These are phyloP conservation scores for Hypomecis atomaria DNA, from an alignment of 2,888 invertebrate genomes.

Conservation along the genomic window DNA sequence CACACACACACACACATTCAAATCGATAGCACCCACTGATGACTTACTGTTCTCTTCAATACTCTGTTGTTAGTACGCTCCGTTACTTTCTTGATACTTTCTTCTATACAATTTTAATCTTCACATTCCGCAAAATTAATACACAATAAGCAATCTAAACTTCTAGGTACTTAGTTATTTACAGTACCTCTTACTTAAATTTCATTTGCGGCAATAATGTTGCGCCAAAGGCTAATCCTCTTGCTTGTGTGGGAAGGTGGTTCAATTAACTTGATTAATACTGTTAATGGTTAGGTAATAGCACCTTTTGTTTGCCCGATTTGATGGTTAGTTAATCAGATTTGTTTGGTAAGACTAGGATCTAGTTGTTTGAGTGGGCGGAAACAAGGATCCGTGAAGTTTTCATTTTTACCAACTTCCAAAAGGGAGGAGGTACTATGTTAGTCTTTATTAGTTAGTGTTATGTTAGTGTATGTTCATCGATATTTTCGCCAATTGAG, in stretches of 20 bases:
- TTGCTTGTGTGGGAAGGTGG: slow-evolving; percentile 19
- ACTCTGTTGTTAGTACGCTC: too few relatives aligned
- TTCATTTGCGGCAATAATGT: slow-evolving; percentile 15
- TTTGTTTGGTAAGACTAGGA: slow-evolving; percentile 2
- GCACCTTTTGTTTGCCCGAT: slow-evolving; percentile 22
- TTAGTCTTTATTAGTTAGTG: too few relatives aligned
- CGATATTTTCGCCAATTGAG: too few relatives aligned
- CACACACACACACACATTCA: too few relatives aligned
- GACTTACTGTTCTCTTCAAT: too few relatives aligned
- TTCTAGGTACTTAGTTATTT: slow-evolving; percentile 3
- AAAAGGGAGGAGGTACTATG: too few relatives aligned
- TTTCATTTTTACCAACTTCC: too few relatives aligned
- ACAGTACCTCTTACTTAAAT: neutral
- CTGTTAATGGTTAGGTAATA: slow-evolving; percentile 24
- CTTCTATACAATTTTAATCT: too few relatives aligned
- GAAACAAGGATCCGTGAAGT: neutral
- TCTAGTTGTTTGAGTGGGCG: neutral
- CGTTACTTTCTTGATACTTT: too few relatives aligned
- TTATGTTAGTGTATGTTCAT: too few relatives aligned
- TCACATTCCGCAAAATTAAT: too few relatives aligned
- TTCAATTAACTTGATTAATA: slow-evolving; percentile 29
- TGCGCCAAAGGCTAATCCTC: slow-evolving; percentile 11
- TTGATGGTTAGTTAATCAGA: slow-evolving; percentile 20
- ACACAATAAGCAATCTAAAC: neutral
- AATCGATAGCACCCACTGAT: too few relatives aligned